A percentile compares a stretch with the other conserved stretches of the same genome.
Conservation (phyloP, 2,113 vertebrate species). For the Pycnonotus jocosus region DNA sequence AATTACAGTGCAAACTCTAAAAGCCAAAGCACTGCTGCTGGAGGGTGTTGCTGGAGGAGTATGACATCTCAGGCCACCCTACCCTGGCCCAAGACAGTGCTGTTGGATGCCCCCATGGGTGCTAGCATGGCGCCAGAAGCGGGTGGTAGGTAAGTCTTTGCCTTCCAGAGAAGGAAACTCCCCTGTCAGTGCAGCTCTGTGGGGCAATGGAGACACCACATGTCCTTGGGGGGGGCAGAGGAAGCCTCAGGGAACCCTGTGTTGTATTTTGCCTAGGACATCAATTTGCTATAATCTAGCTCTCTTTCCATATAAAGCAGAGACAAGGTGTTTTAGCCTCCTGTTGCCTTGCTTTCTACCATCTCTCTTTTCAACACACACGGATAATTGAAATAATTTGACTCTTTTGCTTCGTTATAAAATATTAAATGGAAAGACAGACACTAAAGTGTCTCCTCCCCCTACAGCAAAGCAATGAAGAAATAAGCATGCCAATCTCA, state of each 20-base stretch:
- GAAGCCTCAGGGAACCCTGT: neutral
- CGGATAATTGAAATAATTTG: neutral
- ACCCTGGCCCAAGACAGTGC: neutral
- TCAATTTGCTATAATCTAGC: neutral
- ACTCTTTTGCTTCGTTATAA: neutral
- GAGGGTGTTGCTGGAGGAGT: neutral
- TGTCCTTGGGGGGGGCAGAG: neutral
- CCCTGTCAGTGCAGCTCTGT: neutral
- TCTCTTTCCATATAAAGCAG: neutral
- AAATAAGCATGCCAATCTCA: neutral
- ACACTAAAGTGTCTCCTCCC: neutral
- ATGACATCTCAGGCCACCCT: neutral
- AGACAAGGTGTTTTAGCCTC: neutral
- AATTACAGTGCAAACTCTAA: neutral
- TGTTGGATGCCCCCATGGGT: neutral
- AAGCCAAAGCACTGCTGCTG: neutral
- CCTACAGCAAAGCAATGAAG: neutral
- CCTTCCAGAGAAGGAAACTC: neutral
- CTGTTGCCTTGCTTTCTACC: neutral
- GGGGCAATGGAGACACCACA: fast-evolving
- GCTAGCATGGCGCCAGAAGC: neutral
- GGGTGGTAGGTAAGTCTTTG: neutral
- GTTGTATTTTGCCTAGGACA: neutral
- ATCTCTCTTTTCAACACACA: neutral
- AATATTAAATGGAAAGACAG: neutral